Evolutionary conservation across 1,140 invertebrate species (phyloP).

Genomic region (Panagrolaimus sp.): DNA sequence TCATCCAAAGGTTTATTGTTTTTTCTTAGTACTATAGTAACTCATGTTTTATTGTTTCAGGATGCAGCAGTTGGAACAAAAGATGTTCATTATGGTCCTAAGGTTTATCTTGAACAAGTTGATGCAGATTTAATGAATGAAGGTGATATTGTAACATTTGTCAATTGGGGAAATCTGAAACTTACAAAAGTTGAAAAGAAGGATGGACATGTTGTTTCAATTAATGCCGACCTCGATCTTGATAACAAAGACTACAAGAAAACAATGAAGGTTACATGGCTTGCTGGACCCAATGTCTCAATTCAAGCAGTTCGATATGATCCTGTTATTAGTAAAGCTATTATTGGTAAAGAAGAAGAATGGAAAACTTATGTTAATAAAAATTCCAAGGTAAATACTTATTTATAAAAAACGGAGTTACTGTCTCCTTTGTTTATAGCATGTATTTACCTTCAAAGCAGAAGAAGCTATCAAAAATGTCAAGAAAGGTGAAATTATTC

Average conservation of each 20-base stretch:
- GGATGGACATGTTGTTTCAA: constrained; percentile 60
- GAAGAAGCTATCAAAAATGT: constrained; percentile 76
- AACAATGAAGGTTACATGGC: constrained; percentile 91
- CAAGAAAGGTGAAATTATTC: constrained; percentile 89
- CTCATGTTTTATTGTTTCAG: constrained; percentile 30
- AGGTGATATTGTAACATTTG: constrained; percentile 89
- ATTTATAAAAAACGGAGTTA: background rate
- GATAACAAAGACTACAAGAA: constrained; percentile 63
- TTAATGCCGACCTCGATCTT: constrained; percentile 69
- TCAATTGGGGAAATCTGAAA: constrained; percentile 93
- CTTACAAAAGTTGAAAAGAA: constrained; percentile 75
- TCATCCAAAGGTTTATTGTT: constrained; percentile 74
- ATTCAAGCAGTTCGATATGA: constrained; percentile 88
- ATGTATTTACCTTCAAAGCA: constrained; percentile 70
- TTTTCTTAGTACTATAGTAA: no score
- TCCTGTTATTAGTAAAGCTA: constrained; percentile 85
- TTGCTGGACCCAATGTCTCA: constrained; percentile 69
- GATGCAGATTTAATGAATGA: constrained; percentile 80
- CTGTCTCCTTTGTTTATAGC: constrained; percentile 22
- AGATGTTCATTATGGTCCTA: constrained; percentile 69
- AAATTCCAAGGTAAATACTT: constrained; percentile 70
- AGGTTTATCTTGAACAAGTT: constrained; percentile 76
- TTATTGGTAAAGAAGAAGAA: constrained; percentile 91
- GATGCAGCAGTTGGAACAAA: constrained; percentile 80
- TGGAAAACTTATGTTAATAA: constrained; percentile 86